Percentiles rank a stretch among this genome's conserved stretches.
Evolutionary conservation across 2,113 vertebrate genomes (phyloP).

Genomic region (Gnathonemus echidnorhynchus): DNA sequence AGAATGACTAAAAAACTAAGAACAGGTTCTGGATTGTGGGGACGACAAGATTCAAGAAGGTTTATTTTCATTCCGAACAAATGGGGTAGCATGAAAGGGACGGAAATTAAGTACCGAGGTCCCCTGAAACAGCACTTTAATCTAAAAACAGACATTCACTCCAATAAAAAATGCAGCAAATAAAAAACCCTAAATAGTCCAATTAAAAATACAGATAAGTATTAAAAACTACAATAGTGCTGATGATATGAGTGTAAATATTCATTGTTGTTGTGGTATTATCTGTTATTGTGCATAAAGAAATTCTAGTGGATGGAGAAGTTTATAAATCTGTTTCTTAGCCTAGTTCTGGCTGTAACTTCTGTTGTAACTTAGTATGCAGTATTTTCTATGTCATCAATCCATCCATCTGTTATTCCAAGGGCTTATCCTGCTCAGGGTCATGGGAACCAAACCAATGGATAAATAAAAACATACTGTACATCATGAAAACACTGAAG

Average conservation of each 20-base stretch:
- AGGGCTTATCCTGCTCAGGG: not conserved
- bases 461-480: not conserved
- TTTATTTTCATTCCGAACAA: not conserved
- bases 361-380: not conserved
- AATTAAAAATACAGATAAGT: not conserved
- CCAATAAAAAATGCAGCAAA: not conserved
- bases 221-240: not conserved
- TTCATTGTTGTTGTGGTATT: not conserved
- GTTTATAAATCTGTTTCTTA: not conserved
- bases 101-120: not conserved
- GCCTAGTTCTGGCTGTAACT: not conserved
- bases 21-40: not conserved
- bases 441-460: not conserved
- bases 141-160: not conserved
- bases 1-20: not conserved
- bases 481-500: not conserved
- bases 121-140: not conserved
- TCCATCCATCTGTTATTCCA: not conserved
- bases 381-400: not conserved
- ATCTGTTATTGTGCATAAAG: not conserved
- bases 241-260: not conserved
- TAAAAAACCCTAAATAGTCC: not conserved
- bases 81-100: not conserved
- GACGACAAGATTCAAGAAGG: not conserved
- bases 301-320: not conserved